phyloP scores from a whole-genome alignment of 1,140 invertebrate genomes.

The Pygmarrhopalites habei region DNA sequence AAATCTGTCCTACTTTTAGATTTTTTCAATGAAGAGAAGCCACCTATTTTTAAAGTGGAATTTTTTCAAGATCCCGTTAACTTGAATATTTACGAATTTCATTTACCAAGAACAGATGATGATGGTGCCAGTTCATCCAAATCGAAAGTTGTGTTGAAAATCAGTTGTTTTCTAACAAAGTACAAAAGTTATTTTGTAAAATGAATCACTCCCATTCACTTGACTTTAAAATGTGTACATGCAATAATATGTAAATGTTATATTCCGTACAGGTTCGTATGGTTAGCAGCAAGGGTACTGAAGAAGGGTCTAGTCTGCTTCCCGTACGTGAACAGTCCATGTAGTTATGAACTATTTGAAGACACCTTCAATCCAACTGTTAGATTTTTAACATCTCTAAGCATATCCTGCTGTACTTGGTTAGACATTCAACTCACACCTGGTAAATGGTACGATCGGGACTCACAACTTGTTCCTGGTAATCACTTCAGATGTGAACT shows the following conservation, averaged over 20 bases:
- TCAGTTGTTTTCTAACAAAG: constrained; percentile 21
- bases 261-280: constrained; percentile 17
- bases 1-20: constrained; percentile 4
- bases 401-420: constrained; percentile 30
- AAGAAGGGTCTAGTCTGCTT: constrained; percentile 9
- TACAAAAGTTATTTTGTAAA: constrained; percentile 3
- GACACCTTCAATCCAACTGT: constrained; percentile 24
- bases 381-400: constrained; percentile 28
- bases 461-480: background rate
- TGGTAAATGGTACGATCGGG: background rate
- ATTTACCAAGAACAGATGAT: background rate
- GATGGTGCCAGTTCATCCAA: no score
- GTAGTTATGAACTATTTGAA: constrained; percentile 28
- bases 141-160: constrained; percentile 18
- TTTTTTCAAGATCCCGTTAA: background rate
- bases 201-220: background rate
- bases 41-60: constrained; percentile 10
- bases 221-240: background rate
- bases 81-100: constrained; percentile 8
- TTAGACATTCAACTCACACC: background rate
- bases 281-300: constrained; percentile 12
- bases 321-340: constrained; percentile 13
- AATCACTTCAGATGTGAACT: background rate
- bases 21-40: background rate
- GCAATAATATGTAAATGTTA: background rate